These are phyloP conservation scores for Aratinga solstitialis DNA, from an alignment of 2,797 vertebrate species.

Conservation along the genomic window DNA sequence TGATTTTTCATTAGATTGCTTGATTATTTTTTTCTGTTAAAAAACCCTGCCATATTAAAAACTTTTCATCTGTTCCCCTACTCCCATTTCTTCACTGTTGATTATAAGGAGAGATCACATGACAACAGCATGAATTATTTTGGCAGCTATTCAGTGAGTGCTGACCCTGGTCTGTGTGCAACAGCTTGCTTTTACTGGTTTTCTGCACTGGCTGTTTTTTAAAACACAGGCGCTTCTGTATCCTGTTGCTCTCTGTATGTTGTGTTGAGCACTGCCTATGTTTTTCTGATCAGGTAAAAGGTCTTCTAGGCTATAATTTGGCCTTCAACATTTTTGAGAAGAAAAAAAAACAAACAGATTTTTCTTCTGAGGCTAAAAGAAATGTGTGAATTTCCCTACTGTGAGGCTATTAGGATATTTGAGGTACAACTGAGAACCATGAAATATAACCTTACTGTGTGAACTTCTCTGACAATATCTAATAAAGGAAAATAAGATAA, in stretches of 20 bases:
- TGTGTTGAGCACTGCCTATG: fast-evolving
- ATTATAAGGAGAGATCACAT: background rate
- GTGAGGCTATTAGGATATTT: background rate
- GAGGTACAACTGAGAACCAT: background rate
- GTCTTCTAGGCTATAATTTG: background rate
- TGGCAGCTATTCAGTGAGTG: background rate
- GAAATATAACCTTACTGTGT: background rate
- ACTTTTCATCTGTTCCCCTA: background rate
- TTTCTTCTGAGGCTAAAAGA: background rate
- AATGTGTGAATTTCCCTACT: background rate
- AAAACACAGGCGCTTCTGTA: background rate
- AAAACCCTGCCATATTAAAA: background rate
- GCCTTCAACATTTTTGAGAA: background rate
- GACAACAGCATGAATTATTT: background rate
- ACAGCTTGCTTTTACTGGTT: background rate
- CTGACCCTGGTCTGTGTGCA: background rate
- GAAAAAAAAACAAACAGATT: background rate
- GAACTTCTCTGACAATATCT: background rate
- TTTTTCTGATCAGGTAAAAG: background rate
- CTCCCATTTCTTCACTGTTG: background rate
- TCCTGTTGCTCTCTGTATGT: background rate
- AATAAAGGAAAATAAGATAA: background rate
- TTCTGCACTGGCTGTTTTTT: background rate
- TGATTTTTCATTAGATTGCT: slow-evolving; percentile 22
- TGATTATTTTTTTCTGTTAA: slow-evolving; percentile 47